Base-by-base conservation (phyloP, 1,140 invertebrate species). In the Drusus annulatus region DNA sequence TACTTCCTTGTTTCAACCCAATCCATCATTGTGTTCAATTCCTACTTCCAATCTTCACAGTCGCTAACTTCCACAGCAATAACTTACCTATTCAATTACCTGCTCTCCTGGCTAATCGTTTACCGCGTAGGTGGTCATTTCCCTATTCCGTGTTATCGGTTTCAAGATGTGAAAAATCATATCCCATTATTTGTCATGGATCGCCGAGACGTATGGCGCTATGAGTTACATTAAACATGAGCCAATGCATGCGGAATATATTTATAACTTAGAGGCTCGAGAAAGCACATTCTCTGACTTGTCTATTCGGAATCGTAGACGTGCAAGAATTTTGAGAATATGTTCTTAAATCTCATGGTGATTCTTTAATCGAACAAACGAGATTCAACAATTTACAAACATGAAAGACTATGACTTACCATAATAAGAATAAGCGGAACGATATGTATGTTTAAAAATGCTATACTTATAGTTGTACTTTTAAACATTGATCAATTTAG, bases 281-380 rank as follows among this genome's bases (percentile, higher is more conserved):
- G 54, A 56, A 21, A 56, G 54, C 54, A 56, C 54, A 56, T 56
- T 56, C 54, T 56, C 54, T 56, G 19, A 56, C 54, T 56, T 56
- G 54, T 56, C 54, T 3, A 56, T 56, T 56, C 54, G 54, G 54
- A 56, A 56, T 56, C 17, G 0, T 4, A n/a, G 54, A 56, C 54
- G 54, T 56, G 54, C n/a, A 56, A 56, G 54, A 56, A 56, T 56
- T 56, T 56, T 56, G n/a, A 45, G 2, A 45, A 21, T 56, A 56
- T 10, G n/a, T n/a, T n/a, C 19, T 56, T 10, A 21, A n/a, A 56
- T 17, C 54, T 17, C 54, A 56, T 21, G n/a, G n/a, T 17, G 54
- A 19, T 21, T 56, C 36, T 10, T 45, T 13, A 2, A 45, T 45
- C 36, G 36, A 7, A 56, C 16, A 56, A 56, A 17, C 6, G 16